Base-by-base conservation (phyloP, 2,797 vertebrate genomes). In the Notamacropus eugenii region DNA sequence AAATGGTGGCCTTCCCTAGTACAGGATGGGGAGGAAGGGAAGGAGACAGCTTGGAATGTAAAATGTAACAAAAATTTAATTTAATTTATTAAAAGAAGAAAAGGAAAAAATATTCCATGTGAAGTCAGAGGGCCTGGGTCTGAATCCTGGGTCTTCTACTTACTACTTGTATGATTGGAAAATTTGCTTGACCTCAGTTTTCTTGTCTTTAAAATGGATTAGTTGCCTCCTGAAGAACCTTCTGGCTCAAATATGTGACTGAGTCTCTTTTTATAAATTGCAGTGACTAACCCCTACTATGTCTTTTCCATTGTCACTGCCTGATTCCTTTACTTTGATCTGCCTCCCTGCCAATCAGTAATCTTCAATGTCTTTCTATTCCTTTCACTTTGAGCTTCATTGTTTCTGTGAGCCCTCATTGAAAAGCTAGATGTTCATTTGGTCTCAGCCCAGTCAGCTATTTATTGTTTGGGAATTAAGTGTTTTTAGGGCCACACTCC, bases 401-500 rank as follows among this genome's bases (percentile, higher is more conserved):
- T 58, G 14, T 12, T 57, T 57, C 31, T 27, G 12, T 0, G 12
- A 52, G 12, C 67, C 10, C 24, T 93, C 5, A 34, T 56, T 92
- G 29, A 67, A 52, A 90, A 94, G 52, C 5, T 94, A 4, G 29
- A 59, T 24, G 54, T 24, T 59, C 59, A 55, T 31, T 54, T 22
- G 29, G 40, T 92, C n/a, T 50, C 91, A 22, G 12, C 54, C 5
- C 0, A 94, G 19, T 40, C 50, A 93, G n/a, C 57, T 54, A 82
- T 13, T 93, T 74, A 40, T 10, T 31, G 46, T 90, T 52, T 93
- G 34, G 95, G 94, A 96, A 93, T 96, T 91, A 94, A 46, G 8
- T 5, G 46, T n/a, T 74, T 92, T 74, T 55, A 55, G 56, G 96
- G 16, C 31, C 90, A 93, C 46, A 94, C 59, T 29, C 29, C 27